Evolutionary conservation across 2,113 vertebrate genomes (phyloP), one percentile per base, ranked within the genome.

Genomic region (Cyprinodon variegatus): DNA sequence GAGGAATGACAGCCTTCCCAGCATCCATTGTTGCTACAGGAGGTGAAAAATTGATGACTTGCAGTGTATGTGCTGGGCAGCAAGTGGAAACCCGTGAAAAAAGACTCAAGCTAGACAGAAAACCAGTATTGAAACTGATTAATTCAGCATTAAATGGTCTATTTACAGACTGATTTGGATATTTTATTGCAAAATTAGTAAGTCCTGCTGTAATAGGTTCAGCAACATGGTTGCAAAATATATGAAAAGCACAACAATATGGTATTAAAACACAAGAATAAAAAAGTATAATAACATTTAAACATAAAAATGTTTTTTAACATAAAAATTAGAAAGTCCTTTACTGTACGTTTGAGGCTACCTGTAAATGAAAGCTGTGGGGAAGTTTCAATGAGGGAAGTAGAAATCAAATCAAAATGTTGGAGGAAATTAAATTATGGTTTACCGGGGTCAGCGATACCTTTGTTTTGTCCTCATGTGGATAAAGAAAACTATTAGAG

Each of bases 1-100:
- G 38, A 74, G 83, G 87, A 86, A 84, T 64, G 91, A 86, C 85
- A 89, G 86, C 72, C 68, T 83, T 88, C 73, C 82, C 1, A 43
- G 73, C 86, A 29, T 65, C 78, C 75, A 78, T 88, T 88, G 83
- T 87, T 84, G 76, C 84, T 69, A 81, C 87, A 86, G 82, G 67
- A 68, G 83, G 70, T 85, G 75, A 83, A 76, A 86, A 91, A 86
- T 85, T 57, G 76, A 82, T 84, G 86, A 77, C 77, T 86, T 80
- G 74, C 78, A 36, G 81, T 76, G 84, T 85, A 61, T 81, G 61
- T 73, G 70, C 66, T 83, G 82, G 83, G 83, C 83, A 87, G 88
- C 77, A 86, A 76, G 87, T 86, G 84, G 81, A 83, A 84, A 89
- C 61, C 75, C 88, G 82, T 85, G 84, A 83, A 82, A 87, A 65